Conservation (phyloP, 2,888 invertebrate genomes). For the Patella ulyssiponensis region DNA sequence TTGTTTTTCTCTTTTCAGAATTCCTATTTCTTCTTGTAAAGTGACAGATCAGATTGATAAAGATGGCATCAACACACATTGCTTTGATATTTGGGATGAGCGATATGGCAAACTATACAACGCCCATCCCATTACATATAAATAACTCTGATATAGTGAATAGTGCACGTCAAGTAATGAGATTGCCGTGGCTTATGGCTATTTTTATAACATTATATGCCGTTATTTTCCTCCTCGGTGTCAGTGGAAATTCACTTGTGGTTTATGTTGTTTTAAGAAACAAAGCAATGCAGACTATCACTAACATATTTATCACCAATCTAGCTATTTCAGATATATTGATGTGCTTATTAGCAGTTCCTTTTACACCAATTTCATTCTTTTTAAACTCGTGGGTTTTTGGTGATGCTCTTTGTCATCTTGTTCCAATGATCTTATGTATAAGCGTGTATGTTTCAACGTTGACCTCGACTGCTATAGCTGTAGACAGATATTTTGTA, state of each 20-base stretch:
- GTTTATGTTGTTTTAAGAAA: slow-evolving; percentile 94
- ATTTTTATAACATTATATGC: slow-evolving; percentile 77
- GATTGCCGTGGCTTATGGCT: slow-evolving; percentile 52
- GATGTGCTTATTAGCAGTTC: slow-evolving; percentile 92
- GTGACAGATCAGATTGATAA: too few species aligned
- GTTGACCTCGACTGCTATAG: slow-evolving; percentile 95
- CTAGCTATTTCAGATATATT: slow-evolving; percentile 95
- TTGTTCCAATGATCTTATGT: slow-evolving; percentile 86
- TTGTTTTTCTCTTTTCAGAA: too few species aligned
- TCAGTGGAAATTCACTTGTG: slow-evolving; percentile 78
- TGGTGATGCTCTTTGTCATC: slow-evolving; percentile 90
- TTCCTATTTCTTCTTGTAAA: too few species aligned
- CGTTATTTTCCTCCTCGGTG: slow-evolving; percentile 87
- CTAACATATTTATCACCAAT: slow-evolving; percentile 97
- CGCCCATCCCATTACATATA: too few species aligned
- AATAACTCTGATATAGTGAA: too few species aligned
- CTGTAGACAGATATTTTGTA: slow-evolving; percentile 96
- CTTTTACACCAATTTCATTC: slow-evolving; percentile 95
- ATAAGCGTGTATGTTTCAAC: slow-evolving; percentile 98
- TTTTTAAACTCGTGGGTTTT: slow-evolving; percentile 94
- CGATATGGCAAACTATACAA: too few species aligned
- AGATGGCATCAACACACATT: too few species aligned
- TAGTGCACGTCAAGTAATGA: slow-evolving; percentile 41
- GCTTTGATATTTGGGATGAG: too few species aligned
- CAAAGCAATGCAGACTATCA: slow-evolving; percentile 96